These are phyloP conservation scores for Drosophila varians DNA, from an alignment of 1,140 invertebrate genomes.

Conservation along the genomic window DNA sequence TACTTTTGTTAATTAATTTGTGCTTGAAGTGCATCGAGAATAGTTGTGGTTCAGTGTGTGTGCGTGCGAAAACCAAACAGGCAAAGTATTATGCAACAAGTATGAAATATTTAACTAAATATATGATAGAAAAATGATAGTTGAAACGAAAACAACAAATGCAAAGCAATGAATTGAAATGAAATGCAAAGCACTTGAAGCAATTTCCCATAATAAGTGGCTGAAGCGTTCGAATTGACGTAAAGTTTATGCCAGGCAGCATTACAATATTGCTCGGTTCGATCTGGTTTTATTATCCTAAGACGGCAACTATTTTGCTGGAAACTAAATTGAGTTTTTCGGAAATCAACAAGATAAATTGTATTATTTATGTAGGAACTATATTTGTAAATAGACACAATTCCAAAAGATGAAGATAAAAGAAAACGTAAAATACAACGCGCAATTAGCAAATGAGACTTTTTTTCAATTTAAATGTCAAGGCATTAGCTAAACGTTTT, in stretches of 20 bases:
- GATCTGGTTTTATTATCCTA: constrained; percentile 25
- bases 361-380: constrained; percentile 45
- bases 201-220: constrained; percentile 49
- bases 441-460: constrained; percentile 75
- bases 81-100: constrained; percentile 74
- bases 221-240: constrained; percentile 45
- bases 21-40: constrained; percentile 43
- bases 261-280: constrained; percentile 5
- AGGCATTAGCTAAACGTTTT: constrained; percentile 50
- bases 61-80: constrained; percentile 44
- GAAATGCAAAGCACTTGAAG: constrained; percentile 57
- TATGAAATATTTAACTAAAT: constrained; percentile 49
- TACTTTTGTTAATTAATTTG: constrained; percentile 62
- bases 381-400: constrained; percentile 46
- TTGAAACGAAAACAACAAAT: constrained; percentile 38
- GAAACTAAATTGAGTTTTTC: constrained; percentile 43
- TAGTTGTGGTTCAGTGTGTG: constrained; percentile 24
- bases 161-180: constrained; percentile 44
- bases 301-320: constrained; percentile 32
- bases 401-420: constrained; percentile 55
- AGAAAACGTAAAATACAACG: constrained; percentile 49
- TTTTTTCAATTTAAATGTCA: constrained; percentile 63
- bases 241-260: background rate
- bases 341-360: constrained; percentile 21
- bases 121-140: constrained; percentile 71